A percentile compares a stretch with the other conserved stretches of the same genome.
Conservation (phyloP, 2,888 invertebrate species). For the Eupeodes latifasciatus region DNA sequence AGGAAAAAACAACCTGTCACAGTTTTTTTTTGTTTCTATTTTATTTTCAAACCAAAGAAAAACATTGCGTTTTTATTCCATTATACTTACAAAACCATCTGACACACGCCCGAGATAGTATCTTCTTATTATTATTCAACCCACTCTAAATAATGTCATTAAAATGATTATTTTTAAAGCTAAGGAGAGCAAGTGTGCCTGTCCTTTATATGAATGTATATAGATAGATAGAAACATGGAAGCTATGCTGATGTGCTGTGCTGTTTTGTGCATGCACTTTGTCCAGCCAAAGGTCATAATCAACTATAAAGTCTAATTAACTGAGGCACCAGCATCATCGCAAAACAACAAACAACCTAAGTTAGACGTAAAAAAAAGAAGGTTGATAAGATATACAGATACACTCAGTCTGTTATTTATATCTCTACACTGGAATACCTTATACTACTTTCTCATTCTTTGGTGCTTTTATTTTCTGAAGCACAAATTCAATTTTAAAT, state of each 20-base stretch:
- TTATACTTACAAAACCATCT: background rate
- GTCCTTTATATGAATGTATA: background rate
- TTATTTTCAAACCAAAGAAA: background rate
- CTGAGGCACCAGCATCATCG: constrained; percentile 26
- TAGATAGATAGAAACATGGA: background rate
- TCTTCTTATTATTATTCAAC: constrained; percentile 42
- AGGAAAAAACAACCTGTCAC: too few species aligned
- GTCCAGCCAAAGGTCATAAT: constrained; percentile 63
- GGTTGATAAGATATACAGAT: constrained; percentile 23
- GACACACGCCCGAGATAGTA: constrained; percentile 16
- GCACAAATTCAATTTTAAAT: constrained; percentile 33
- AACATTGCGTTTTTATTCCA: background rate
- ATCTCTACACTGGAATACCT: background rate
- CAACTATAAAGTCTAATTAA: constrained; percentile 63
- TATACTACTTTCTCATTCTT: constrained; percentile 26
- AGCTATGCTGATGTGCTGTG: background rate
- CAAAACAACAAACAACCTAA: background rate
- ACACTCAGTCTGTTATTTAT: background rate
- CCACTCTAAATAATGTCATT: constrained; percentile 51
- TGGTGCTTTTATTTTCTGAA: constrained; percentile 30
- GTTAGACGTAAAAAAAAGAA: background rate
- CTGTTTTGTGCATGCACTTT: constrained; percentile 37
- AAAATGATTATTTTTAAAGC: constrained; percentile 35
- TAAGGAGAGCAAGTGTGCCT: constrained; percentile 18
- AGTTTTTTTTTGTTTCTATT: background rate